A percentile compares a stretch with the other conserved stretches of the same genome.
Evolutionary conservation across 2,113 vertebrate species (phyloP).

Genomic region (Machaerirhynchus nigripectus): DNA sequence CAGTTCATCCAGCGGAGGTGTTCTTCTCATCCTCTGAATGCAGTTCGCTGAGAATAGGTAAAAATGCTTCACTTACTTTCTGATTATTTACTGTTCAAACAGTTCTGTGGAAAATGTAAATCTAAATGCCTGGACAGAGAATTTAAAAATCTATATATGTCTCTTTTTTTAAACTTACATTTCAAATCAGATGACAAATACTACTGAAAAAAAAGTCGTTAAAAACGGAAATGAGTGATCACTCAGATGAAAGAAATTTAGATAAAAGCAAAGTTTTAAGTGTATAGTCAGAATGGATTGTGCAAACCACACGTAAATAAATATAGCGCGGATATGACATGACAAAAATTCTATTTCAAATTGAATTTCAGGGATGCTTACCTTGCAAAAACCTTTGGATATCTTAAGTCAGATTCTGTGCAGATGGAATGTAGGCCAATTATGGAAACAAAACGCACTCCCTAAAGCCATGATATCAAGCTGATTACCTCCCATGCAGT

Average conservation of each 20-base stretch:
- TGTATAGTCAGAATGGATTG: background rate
- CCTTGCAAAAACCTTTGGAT: slow-evolving; percentile 1
- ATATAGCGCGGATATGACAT: background rate
- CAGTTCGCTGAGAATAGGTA: slow-evolving; percentile 83
- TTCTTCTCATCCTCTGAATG: slow-evolving; percentile 96
- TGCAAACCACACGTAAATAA: background rate
- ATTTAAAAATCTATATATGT: background rate
- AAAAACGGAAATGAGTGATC: background rate
- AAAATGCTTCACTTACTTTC: slow-evolving; percentile 57
- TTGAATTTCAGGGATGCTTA: background rate
- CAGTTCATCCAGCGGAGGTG: slow-evolving; percentile 92
- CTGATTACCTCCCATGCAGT: background rate
- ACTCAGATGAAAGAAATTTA: background rate
- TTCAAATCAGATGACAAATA: background rate
- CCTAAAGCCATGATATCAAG: background rate
- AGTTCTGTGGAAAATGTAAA: background rate
- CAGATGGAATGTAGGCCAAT: background rate
- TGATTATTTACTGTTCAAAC: background rate
- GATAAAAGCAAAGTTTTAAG: background rate
- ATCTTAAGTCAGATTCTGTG: background rate
- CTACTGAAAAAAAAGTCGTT: background rate
- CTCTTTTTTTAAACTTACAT: background rate
- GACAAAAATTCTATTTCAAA: background rate
- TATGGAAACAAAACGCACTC: slow-evolving; percentile 5
- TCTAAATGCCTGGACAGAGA: background rate